phyloP scores from a whole-genome alignment of 2,113 vertebrate species.

The Platanista minor region DNA sequence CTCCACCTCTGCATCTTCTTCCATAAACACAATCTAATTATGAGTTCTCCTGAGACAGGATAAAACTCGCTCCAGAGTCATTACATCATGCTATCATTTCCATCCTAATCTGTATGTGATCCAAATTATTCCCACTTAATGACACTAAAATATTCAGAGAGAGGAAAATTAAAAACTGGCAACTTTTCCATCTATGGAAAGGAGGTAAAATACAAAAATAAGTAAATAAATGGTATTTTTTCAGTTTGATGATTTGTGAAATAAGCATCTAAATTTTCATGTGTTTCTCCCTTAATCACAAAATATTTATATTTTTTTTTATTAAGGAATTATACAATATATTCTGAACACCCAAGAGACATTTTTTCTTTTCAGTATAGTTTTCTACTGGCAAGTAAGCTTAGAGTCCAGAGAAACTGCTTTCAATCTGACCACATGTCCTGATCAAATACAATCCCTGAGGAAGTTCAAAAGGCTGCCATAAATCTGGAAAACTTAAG shows the following conservation, averaged over 20 bases:
- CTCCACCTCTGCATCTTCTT: conserved; percentile 32
- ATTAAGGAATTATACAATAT: conserved; percentile 6
- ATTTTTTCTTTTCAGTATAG: conserved; percentile 13
- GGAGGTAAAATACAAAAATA: background rate
- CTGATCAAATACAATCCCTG: background rate
- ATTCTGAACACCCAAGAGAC: background rate
- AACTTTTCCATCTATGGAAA: background rate
- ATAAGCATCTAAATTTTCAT: background rate
- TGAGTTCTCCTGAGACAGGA: conserved; percentile 51
- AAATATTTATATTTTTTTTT: background rate
- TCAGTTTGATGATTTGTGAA: background rate
- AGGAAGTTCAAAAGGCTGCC: conserved; percentile 5
- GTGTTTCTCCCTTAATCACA: background rate
- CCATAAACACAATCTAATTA: conserved; percentile 63
- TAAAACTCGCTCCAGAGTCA: conserved; percentile 61
- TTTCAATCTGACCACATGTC: conserved; percentile 15
- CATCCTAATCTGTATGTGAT: conserved; percentile 43
- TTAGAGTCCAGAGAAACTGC: background rate
- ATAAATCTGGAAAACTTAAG: background rate
- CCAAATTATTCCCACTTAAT: conserved; percentile 49
- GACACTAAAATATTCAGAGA: conserved; percentile 55
- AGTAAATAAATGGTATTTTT: background rate
- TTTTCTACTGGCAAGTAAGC: conserved; percentile 16
- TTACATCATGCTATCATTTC: conserved; percentile 43
- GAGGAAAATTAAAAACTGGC: conserved; percentile 40